Evolutionary conservation across 2,113 vertebrate species (phyloP), one percentile per base, ranked within the genome.

Genomic region (Anoura caudifer): DNA sequence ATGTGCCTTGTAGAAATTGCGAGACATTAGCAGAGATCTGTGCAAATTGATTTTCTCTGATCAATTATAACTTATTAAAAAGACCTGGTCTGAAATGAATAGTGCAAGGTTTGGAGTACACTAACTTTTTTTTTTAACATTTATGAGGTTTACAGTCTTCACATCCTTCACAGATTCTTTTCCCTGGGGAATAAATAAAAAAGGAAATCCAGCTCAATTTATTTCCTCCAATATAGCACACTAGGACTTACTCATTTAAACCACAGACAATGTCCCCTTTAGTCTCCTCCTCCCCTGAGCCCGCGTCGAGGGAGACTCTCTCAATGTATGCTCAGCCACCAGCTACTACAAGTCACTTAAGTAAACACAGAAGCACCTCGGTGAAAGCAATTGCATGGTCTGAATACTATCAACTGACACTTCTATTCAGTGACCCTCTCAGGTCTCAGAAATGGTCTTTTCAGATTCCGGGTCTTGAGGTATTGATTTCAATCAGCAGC

Each of bases 401-500:
- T 97, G 97, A 98, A 97, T 97, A 88, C 95, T 94, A 94, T 97
- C 98, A 98, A 90, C 96, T n/a, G 47, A 79, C 96, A 96, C 97
- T 97, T 97, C 96, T 97, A 98, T 97, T 98, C 98, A 94, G 98
- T 98, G 99, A 99, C 98, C 98, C 98, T 98, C 97, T 98, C 97
- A 97, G 98, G 98, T 97, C 96, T 97, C 95, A 97, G 97, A 98
- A 98, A 98, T 98, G 97, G 97, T 97, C 97, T 98, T 98, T 98
- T 98, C 47, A 16, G 98, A 99, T 99, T 98, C 98, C 63, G 15
- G 96, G 98, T 98, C 98, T 98, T 95, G 95, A 96, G 81, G 28
- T 98, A 98, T 99, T 97, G 98, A 99, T 99, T 99, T 99, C 98
- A 98, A 99, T 99, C 99, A 98, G 92, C 79, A 93, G 97, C 97